Conservation (phyloP, 2,113 vertebrate species). For the Hemibagrus wyckioides region DNA sequence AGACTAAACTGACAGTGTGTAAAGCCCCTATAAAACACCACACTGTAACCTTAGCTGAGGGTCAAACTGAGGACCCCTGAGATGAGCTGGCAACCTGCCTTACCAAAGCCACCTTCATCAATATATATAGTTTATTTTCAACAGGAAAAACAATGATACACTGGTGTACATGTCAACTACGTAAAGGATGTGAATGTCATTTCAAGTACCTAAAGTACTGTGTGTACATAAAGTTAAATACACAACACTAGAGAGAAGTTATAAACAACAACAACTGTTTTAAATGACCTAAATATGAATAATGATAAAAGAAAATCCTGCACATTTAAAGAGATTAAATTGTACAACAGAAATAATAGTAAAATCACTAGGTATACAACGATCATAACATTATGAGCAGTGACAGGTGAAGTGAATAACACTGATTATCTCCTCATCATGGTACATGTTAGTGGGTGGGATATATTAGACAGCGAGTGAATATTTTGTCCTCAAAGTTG, state of each 20-base stretch:
- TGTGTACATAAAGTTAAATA: not conserved
- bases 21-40: too few relatives aligned
- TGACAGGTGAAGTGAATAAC: too few relatives aligned
- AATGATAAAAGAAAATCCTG: not conserved
- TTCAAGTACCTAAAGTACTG: not conserved
- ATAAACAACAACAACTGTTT: too few relatives aligned
- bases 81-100: not conserved
- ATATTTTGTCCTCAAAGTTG: too few relatives aligned
- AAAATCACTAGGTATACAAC: too few relatives aligned
- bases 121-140: not conserved
- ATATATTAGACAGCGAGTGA: too few relatives aligned
- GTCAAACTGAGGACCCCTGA: not conserved
- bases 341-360: not conserved
- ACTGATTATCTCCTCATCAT: too few relatives aligned
- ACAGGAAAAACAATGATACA: not conserved
- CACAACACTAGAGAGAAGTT: too few relatives aligned
- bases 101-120: not conserved
- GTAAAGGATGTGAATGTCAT: not conserved
- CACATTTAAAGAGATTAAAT: not conserved
- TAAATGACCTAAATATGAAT: not conserved
- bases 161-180: not conserved
- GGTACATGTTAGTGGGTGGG: too few relatives aligned
- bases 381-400: too few relatives aligned
- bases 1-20: too few relatives aligned
- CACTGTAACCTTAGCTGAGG: not conserved